phyloP scores from a whole-genome alignment of 1,140 invertebrate genomes.

The Drosophila miranda region DNA sequence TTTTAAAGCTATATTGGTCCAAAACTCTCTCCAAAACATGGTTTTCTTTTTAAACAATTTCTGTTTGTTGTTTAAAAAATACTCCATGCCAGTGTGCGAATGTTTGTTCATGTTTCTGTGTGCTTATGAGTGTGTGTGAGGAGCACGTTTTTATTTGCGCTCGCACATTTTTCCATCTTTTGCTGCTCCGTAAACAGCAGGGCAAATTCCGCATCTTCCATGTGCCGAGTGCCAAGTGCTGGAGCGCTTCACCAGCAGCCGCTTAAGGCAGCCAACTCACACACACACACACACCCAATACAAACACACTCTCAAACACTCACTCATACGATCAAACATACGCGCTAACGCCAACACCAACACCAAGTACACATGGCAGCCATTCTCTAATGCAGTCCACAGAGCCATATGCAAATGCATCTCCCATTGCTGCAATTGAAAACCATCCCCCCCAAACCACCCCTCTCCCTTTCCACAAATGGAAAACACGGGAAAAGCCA shows the following conservation, averaged over 20 bases:
- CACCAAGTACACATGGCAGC: conserved; percentile 3
- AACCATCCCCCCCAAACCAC: conserved; percentile 18
- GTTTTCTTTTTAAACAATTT: conserved; percentile 4
- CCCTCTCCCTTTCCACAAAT: background rate
- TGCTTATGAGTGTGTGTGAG: conserved; percentile 6
- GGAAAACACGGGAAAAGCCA: conserved; percentile 32
- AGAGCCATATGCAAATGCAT: conserved; percentile 74
- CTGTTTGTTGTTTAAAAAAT: conserved; percentile 16
- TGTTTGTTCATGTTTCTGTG: conserved; percentile 10
- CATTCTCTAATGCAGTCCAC: conserved; percentile 47
- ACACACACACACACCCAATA: background rate
- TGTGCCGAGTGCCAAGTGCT: conserved; percentile 54
- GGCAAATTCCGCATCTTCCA: conserved; percentile 49
- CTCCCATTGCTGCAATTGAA: conserved; percentile 62
- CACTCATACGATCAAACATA: conserved; percentile 7
- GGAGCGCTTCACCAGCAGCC: conserved; percentile 42
- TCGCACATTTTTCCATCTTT: conserved; percentile 59
- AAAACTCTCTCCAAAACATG: background rate
- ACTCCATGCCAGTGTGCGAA: conserved; percentile 3
- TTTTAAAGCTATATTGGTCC: too few species aligned
- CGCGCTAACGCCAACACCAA: conserved; percentile 5
- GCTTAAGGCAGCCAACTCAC: conserved; percentile 45
- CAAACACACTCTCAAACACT: background rate
- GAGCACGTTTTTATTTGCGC: conserved; percentile 47
- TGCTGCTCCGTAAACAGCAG: conserved; percentile 45